A percentile compares a stretch with the other conserved stretches of the same genome.
Evolutionary conservation across 2,888 invertebrate species (phyloP).

Genomic region (Sialis fuliginosa): DNA sequence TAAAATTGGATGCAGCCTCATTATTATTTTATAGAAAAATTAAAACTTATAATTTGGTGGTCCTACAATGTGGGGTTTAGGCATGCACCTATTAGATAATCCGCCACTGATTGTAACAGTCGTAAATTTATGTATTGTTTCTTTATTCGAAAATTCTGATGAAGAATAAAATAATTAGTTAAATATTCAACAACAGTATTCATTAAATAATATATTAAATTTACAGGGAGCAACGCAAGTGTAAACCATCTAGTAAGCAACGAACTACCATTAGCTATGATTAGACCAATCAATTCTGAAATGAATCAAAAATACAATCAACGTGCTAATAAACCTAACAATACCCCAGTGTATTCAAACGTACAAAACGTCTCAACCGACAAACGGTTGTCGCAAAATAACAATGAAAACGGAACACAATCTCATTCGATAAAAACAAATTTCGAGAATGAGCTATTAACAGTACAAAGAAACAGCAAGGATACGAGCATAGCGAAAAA

Average conservation of each 20-base stretch:
- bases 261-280: constrained; percentile 37
- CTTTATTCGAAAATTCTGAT: background rate
- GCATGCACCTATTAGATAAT: too few relatives aligned
- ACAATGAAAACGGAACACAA: background rate
- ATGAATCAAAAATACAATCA: constrained; percentile 9
- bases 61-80: too few relatives aligned
- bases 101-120: too few relatives aligned
- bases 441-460: constrained; percentile 2
- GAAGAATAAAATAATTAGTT: background rate
- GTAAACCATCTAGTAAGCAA: constrained; percentile 45
- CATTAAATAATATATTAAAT: constrained; percentile 10
- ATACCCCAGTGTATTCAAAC: constrained; percentile 26
- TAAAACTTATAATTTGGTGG: too few relatives aligned
- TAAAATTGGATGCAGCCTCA: too few relatives aligned
- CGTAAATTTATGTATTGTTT: too few relatives aligned
- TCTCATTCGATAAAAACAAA: background rate
- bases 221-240: constrained; percentile 44
- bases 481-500: constrained; percentile 7
- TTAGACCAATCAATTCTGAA: constrained; percentile 12
- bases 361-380: constrained; percentile 11
- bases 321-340: constrained; percentile 17
- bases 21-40: too few relatives aligned
- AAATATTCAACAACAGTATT: background rate
- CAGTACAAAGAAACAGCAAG: constrained; percentile 4
- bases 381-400: constrained; percentile 4